These are phyloP conservation scores for Homarus gammarus DNA, from an alignment of 2,888 invertebrate genomes.

Conservation along the genomic window DNA sequence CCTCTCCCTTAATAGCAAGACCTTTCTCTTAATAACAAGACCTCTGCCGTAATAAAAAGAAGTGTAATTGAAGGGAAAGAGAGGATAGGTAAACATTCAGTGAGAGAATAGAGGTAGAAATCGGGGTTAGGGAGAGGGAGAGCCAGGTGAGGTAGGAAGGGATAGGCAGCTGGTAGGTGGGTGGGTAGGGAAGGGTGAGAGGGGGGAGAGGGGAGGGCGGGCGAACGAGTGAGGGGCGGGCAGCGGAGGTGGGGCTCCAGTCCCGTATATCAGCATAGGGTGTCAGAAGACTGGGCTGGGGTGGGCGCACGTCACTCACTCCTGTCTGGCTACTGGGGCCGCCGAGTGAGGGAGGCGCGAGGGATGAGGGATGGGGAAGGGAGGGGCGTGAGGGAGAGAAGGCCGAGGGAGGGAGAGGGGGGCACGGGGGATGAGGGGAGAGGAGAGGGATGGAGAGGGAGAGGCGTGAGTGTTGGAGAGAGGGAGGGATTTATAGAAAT, in stretches of 20 bases:
- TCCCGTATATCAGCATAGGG: constrained; percentile 30
- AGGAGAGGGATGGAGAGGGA: neutral
- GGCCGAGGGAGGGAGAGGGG: neutral
- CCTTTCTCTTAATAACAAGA: too few species aligned
- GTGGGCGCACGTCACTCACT: constrained; percentile 48
- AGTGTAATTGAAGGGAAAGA: too few species aligned
- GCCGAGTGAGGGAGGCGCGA: neutral
- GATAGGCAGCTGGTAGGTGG: neutral
- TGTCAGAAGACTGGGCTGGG: constrained; percentile 40
- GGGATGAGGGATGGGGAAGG: neutral
- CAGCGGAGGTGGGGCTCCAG: neutral
- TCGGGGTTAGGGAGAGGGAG: neutral
- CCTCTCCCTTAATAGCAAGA: too few species aligned
- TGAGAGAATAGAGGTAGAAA: neutral
- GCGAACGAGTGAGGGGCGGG: neutral
- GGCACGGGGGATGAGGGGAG: neutral
- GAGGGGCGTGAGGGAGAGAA: neutral
- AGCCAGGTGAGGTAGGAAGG: neutral
- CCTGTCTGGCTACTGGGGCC: constrained; percentile 48
- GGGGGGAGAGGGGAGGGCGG: neutral
- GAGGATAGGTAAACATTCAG: too few species aligned
- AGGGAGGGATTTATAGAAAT: neutral
- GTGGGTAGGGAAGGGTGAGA: neutral
- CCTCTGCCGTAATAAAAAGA: too few species aligned
- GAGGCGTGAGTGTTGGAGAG: neutral